Evolutionary conservation across 2,888 invertebrate species (phyloP), one percentile per base, ranked within the genome.

Genomic region (Apodemia zela): DNA sequence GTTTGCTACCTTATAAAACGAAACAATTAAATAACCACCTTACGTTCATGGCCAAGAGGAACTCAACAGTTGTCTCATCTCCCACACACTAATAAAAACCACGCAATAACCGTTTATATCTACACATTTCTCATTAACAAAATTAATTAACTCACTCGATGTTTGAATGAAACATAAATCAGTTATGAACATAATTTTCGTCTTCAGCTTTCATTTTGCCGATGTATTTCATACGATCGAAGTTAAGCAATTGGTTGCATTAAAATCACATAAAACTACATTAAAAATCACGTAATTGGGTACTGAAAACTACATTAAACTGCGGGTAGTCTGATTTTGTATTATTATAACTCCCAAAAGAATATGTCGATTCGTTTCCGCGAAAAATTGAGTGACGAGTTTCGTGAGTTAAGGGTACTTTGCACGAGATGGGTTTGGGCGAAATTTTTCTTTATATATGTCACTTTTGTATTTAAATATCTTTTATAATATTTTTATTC

Each of bases 221-320:
- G 65, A 62, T 49, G 13, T 51, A 13, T 18, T 57, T 29, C 57
- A 57, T 29, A 8, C 13, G 25, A 57, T 57, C 57, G 57, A 57
- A 29, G 29, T 57, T 57, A 57, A 57, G 57, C 29, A 57, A 57
- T 57, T 57, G 29, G 3, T 57, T 57, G 25, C 57, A 57, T 57
- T 57, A 57, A 57, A 57, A 57, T 57, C 57, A 25, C 57, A 29
- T 57, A 57, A 57, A 57, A 57, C 57, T 17, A 47, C 47, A 47
- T 47, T 47, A 47, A 47, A 17, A 17, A 47, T 47, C 47, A 47
- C 15, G 25, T 57, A 57, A 57, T 57, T 57, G 57, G 57, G 15
- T 29, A 57, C 57, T 57, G 57, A 57, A 57, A 57, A 57, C 29
- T 57, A 57, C 57, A 57, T 57, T 57, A 57, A 25, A 29, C 57